phyloP scores from a whole-genome alignment of 2,797 vertebrate genomes.

The Spheniscus humboldti region DNA sequence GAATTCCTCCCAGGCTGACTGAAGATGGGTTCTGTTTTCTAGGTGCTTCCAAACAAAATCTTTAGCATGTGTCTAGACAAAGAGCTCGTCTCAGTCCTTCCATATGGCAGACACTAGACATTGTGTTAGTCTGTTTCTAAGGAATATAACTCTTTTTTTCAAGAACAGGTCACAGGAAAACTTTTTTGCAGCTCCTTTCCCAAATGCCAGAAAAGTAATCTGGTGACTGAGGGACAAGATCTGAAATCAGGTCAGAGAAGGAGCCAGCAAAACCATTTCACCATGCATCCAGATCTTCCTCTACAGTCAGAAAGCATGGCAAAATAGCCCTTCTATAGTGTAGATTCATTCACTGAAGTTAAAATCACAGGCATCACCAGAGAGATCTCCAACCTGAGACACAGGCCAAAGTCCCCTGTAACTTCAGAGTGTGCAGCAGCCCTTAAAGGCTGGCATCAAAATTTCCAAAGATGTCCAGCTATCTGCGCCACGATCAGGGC shows the following conservation, averaged over 20 bases:
- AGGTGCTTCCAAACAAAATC: neutral
- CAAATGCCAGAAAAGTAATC: neutral
- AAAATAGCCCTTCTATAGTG: neutral
- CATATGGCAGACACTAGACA: neutral
- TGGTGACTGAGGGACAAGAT: neutral
- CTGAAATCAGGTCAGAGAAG: neutral
- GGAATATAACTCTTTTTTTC: neutral
- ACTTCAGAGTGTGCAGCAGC: neutral
- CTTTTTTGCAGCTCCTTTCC: neutral
- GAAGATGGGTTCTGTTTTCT: neutral
- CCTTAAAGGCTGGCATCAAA: neutral
- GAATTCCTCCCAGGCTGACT: neutral
- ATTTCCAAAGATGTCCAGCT: neutral
- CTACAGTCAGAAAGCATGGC: neutral
- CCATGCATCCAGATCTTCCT: neutral
- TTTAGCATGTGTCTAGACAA: neutral
- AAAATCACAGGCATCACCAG: neutral
- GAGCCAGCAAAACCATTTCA: neutral
- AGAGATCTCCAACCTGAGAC: neutral
- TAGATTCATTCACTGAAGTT: neutral
- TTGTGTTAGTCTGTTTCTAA: neutral
- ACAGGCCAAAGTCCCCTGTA: neutral
- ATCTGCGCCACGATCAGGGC: accelerated
- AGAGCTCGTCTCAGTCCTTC: neutral
- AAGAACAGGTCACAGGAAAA: neutral